Conservation (phyloP, 2,113 vertebrate genomes). For the Hyperoodon ampullatus region DNA sequence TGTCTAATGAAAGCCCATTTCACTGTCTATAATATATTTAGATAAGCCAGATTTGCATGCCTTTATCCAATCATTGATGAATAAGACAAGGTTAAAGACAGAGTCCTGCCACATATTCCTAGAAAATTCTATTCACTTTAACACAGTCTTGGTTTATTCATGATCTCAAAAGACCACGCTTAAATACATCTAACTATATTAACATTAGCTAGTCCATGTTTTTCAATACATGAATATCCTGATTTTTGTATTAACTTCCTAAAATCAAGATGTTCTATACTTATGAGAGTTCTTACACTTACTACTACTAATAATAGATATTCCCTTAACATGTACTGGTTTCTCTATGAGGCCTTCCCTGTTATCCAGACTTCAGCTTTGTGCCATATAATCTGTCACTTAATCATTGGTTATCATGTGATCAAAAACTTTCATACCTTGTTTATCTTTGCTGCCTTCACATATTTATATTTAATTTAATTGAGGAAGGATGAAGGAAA, state of each 20-base stretch:
- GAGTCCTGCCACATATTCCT: neutral
- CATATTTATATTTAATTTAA: neutral
- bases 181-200: neutral
- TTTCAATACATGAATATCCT: neutral
- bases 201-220: neutral
- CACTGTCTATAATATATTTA: neutral
- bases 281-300: neutral
- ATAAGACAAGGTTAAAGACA: neutral
- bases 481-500: neutral
- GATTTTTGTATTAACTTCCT: neutral
- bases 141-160: neutral
- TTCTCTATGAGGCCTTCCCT: neutral
- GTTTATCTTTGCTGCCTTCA: neutral
- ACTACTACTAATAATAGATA: neutral
- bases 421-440: neutral
- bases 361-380: neutral
- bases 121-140: neutral
- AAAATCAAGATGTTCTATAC: neutral
- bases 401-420: neutral
- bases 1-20: neutral
- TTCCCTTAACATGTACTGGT: neutral
- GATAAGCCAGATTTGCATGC: neutral
- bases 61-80: neutral
- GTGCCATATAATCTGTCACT: neutral
- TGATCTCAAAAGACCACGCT: neutral